phyloP scores from a whole-genome alignment of 2,113 vertebrate genomes.

The Sprattus sprattus region DNA sequence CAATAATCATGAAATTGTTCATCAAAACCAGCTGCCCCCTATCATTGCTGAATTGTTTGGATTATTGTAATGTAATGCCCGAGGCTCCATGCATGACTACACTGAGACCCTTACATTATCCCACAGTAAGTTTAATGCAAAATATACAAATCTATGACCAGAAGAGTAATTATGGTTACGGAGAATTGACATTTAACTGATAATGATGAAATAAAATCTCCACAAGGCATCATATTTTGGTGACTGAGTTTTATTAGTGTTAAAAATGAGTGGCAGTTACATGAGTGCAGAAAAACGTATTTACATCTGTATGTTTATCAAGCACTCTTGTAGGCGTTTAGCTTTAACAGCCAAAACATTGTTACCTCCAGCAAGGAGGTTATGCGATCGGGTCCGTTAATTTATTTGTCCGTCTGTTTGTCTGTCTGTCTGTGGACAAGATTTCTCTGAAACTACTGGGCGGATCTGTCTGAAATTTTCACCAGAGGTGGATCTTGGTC shows the following conservation, averaged over 20 bases:
- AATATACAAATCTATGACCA: not conserved
- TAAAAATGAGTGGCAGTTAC: not conserved
- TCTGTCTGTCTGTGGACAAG: no score
- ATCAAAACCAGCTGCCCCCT: not conserved
- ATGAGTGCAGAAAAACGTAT: not conserved
- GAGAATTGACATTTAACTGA: not conserved
- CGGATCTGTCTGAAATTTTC: no score
- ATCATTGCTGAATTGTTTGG: not conserved
- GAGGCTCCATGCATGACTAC: not conserved
- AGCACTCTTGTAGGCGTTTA: not conserved
- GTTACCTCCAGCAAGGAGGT: no score
- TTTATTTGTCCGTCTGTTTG: no score
- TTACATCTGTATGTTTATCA: not conserved
- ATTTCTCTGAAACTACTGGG: no score
- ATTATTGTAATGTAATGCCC: not conserved
- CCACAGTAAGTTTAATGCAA: not conserved
- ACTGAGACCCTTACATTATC: not conserved
- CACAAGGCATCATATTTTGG: not conserved
- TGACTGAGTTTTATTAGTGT: slow-evolving; percentile 3
- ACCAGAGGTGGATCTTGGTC: no score
- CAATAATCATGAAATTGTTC: not conserved
- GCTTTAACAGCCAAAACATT: not conserved
- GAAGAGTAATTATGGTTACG: not conserved
- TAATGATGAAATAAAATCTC: not conserved
- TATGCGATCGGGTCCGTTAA: no score